Base-by-base conservation (phyloP, 2,113 vertebrate species). In the Cnemophilus loriae region DNA sequence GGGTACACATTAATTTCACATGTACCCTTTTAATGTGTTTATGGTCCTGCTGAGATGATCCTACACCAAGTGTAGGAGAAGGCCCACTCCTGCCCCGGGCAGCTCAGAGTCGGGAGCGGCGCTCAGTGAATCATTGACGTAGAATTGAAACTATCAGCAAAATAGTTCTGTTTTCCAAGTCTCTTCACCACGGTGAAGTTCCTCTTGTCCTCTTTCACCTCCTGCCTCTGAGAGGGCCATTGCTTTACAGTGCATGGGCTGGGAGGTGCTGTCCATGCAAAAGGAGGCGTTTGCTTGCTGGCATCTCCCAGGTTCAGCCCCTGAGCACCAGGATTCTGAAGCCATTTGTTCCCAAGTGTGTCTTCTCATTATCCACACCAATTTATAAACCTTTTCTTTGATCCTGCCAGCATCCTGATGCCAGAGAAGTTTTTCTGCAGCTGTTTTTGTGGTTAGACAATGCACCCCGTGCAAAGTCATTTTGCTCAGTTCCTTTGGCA, bases 211-310 rank as follows among this genome's bases (percentile, higher is more conserved):
- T 42, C 27, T 71, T 53, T 33, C 13, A 28, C 26, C 10, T 60
- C n/a, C 28, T 28, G 1, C 23, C 37, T 41, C 49, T 19, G 10
- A 0, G 0, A 20, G 27, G 33, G 22, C 50, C 1, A 0, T 79
- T 61, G 20, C 46, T 83, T 11, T 20, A 3, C 37, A 55, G 28
- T 19, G 28, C 14, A 6, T 27, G 30, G 57, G 16, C 61, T 4
- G 5, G n/a, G 37, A 84, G 41, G 28, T 64, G 13, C 35, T 87
- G 23, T 24, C 55, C 16, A 2, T 49, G 26, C 42, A 77, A 50
- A 56, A 87, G 41, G 37, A 56, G 56, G 52, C 0, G 0, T 79
- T 69, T 87, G 77, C 41, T 33, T 73, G 28, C n/a, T 80, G 73
- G 8, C 9, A 16, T 74, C 16, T 57, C 44, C 69, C 26, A 44